These are phyloP conservation scores for Psix sp. DNA, from an alignment of 1,140 invertebrate species.

Conservation along the genomic window DNA sequence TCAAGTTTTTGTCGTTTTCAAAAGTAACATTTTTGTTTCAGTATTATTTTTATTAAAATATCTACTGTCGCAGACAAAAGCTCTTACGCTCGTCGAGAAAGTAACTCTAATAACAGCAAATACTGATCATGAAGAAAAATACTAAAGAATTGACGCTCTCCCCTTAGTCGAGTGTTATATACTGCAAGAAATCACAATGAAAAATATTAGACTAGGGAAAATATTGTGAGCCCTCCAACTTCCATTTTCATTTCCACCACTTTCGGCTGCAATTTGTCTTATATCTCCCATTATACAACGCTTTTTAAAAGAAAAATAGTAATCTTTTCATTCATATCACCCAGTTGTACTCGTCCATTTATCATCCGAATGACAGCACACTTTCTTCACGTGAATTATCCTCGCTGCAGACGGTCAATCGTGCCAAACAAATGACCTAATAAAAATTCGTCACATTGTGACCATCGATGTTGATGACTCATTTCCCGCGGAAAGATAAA, in stretches of 20 bases:
- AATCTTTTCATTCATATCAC: slow-evolving; percentile 47
- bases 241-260: slow-evolving; percentile 36
- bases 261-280: slow-evolving; percentile 33
- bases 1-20: no score
- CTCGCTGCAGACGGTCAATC: slow-evolving; percentile 19
- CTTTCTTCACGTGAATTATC: slow-evolving; percentile 12
- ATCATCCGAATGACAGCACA: slow-evolving; percentile 22
- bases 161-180: slow-evolving; percentile 3
- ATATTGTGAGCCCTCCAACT: slow-evolving; percentile 28
- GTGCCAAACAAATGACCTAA: slow-evolving; percentile 22
- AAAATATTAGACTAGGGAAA: slow-evolving; percentile 35
- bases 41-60: no score
- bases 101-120: no score
- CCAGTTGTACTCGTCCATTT: slow-evolving; percentile 25
- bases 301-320: slow-evolving; percentile 49
- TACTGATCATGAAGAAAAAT: no score
- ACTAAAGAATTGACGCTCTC: slow-evolving; percentile 10
- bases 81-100: no score
- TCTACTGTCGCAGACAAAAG: no score
- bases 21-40: no score
- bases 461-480: no score
- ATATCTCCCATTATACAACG: slow-evolving; percentile 20
- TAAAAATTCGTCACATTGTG: slow-evolving; percentile 12
- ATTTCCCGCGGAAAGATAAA: slow-evolving; percentile 6
- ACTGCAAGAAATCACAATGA: slow-evolving; percentile 20